These are phyloP conservation scores for Echinops telfairi DNA, from an alignment of 2,113 vertebrate genomes.

Conservation along the genomic window DNA sequence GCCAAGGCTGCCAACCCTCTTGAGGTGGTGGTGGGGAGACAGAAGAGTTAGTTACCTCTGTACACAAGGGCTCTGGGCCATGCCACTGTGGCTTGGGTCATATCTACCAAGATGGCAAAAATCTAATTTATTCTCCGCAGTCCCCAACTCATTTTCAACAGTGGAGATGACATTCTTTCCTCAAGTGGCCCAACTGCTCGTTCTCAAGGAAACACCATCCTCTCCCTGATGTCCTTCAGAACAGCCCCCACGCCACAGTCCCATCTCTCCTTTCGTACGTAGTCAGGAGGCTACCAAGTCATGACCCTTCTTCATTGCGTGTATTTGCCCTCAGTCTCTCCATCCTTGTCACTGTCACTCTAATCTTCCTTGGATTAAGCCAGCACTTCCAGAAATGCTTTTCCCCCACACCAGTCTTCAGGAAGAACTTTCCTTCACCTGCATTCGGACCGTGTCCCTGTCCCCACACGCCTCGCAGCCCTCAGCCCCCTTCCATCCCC, in stretches of 20 bases:
- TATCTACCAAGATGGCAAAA: no score
- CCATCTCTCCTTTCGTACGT: no score
- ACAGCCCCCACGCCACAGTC: no score
- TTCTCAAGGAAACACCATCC: no score
- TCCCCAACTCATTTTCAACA: conserved; percentile 25
- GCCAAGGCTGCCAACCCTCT: not conserved
- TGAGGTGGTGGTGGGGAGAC: not conserved
- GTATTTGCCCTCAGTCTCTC: no score
- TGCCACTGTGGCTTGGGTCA: not conserved
- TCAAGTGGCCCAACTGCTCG: no score
- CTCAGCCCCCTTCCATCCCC: not conserved
- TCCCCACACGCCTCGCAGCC: not conserved
- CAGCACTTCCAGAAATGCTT: not conserved
- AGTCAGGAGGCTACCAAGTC: no score
- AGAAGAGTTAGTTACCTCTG: not conserved
- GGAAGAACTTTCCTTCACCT: not conserved
- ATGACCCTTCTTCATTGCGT: not conserved
- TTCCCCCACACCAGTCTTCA: not conserved
- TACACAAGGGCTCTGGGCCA: not conserved
- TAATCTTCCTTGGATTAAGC: not conserved
- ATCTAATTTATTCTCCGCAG: conserved; percentile 20
- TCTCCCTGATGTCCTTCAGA: no score
- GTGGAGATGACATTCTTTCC: no score
- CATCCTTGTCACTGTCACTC: not conserved
- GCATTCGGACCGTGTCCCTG: not conserved